Evolutionary conservation across 2,888 invertebrate genomes (phyloP).

Genomic region (Cremastinae sp.): DNA sequence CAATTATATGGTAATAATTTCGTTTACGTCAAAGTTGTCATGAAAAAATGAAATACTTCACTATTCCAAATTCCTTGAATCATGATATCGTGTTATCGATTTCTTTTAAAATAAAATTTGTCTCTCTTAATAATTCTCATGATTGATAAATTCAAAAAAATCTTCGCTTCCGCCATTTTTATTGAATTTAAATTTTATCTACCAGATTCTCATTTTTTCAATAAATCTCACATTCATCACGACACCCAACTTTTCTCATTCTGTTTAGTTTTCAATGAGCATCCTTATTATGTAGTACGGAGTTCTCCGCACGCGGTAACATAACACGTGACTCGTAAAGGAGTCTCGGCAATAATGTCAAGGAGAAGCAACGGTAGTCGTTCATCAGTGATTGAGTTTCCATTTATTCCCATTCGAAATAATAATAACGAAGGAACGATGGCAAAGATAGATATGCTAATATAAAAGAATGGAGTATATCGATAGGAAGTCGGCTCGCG

Average conservation of each 20-base stretch:
- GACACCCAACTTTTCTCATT: neutral
- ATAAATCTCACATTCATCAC: conserved; percentile 29
- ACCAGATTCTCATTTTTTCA: too few species aligned
- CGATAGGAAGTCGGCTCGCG: neutral
- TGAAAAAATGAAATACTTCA: too few species aligned
- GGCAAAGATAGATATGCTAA: conserved; percentile 6
- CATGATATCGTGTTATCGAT: neutral
- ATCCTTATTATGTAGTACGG: conserved; percentile 31
- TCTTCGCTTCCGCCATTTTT: too few species aligned
- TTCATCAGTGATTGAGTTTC: conserved; percentile 45
- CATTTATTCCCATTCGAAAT: conserved; percentile 45
- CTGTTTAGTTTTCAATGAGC: conserved; percentile 20
- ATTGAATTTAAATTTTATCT: too few species aligned
- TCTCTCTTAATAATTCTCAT: too few species aligned
- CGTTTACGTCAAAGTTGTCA: too few species aligned
- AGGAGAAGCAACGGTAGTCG: conserved; percentile 65
- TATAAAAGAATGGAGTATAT: neutral
- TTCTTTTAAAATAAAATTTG: too few species aligned
- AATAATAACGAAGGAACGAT: neutral
- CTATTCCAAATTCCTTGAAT: conserved; percentile 9
- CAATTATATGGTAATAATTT: too few species aligned
- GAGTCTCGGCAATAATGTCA: conserved; percentile 63
- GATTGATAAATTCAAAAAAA: too few species aligned
- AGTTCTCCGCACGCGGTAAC: neutral
- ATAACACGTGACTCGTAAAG: conserved; percentile 5